phyloP scores from a whole-genome alignment of 2,113 vertebrate species.

The Prionailurus viverrinus region DNA sequence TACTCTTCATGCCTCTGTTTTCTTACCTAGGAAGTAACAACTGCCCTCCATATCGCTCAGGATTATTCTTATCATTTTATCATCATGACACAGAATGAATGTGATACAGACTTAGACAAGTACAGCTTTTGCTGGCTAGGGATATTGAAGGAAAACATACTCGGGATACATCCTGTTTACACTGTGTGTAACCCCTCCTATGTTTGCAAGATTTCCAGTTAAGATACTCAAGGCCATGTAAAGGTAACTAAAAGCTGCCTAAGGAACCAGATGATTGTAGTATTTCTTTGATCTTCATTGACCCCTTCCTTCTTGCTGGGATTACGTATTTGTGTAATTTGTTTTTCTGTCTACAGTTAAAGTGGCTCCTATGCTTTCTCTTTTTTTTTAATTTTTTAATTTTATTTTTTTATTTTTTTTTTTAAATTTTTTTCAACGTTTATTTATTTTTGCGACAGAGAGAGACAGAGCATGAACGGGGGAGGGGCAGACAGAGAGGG shows the following conservation, averaged over 20 bases:
- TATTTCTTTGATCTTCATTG: neutral
- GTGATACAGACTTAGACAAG: neutral
- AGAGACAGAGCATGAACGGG: too few relatives aligned
- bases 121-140: neutral
- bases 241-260: slow-evolving; percentile 25
- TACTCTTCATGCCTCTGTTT: neutral
- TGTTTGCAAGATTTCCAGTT: neutral
- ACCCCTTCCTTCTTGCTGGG: neutral
- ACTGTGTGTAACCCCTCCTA: neutral
- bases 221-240: neutral
- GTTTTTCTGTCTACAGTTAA: neutral
- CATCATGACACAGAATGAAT: neutral
- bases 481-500: too few relatives aligned
- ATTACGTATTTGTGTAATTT: neutral
- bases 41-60: neutral
- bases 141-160: neutral
- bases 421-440: too few relatives aligned
- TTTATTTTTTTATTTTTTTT: too few relatives aligned
- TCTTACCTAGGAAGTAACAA: slow-evolving; percentile 4
- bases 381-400: too few relatives aligned
- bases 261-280: neutral
- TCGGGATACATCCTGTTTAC: neutral
- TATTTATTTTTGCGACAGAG: too few relatives aligned
- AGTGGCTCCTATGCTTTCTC: neutral
- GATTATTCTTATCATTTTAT: slow-evolving; percentile 16